These are phyloP conservation scores for Iguana delicatissima DNA, from an alignment of 2,797 vertebrate species.

Conservation along the genomic window DNA sequence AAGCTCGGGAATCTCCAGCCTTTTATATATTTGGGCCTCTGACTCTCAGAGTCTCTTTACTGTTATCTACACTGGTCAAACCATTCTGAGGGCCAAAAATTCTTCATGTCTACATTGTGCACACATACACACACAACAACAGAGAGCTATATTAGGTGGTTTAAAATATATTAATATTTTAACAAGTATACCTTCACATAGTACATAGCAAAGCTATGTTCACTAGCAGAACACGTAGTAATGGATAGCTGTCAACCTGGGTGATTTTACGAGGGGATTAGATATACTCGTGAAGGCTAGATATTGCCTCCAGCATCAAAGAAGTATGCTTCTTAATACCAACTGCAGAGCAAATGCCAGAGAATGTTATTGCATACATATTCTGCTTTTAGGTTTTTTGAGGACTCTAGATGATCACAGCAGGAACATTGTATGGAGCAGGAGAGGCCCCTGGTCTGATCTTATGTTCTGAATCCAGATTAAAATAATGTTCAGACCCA, in stretches of 20 bases:
- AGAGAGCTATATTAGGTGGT: not conserved
- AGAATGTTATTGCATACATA: not conserved
- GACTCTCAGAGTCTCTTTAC: not conserved
- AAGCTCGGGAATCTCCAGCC: too few species aligned
- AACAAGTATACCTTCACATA: not conserved
- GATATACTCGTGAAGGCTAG: not conserved
- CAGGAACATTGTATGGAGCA: not conserved
- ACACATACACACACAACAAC: too few species aligned
- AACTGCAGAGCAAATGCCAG: not conserved
- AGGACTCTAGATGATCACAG: not conserved
- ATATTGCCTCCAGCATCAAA: not conserved
- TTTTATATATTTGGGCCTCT: not conserved
- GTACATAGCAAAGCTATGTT: too few species aligned
- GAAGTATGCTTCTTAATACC: not conserved
- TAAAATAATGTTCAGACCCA: conserved; percentile 22
- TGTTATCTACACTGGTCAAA: not conserved
- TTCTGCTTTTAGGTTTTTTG: not conserved
- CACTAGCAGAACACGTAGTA: not conserved
- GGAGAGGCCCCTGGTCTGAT: too few species aligned
- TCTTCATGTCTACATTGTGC: not conserved
- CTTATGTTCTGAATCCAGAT: not conserved
- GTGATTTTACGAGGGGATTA: not conserved
- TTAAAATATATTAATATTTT: conserved; percentile 19
- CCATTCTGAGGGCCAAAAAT: not conserved
- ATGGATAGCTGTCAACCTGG: not conserved